phyloP scores from a whole-genome alignment of 2,888 invertebrate species.

The Sarcophaga rosellei region DNA sequence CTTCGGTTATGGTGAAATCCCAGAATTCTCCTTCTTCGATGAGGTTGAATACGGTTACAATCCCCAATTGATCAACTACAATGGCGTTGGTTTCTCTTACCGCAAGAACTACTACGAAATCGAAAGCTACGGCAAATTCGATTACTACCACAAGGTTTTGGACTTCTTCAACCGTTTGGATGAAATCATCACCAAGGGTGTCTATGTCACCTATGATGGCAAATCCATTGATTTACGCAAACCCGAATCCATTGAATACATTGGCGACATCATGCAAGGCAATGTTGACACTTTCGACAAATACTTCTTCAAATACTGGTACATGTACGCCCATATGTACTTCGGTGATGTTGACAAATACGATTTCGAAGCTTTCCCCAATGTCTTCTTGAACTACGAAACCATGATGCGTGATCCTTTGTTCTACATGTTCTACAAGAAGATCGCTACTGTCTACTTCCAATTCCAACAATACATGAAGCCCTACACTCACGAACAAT shows the following conservation, averaged over 20 bases:
- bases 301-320: constrained; percentile 71
- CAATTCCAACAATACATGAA: constrained; percentile 84
- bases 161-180: constrained; percentile 79
- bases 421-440: constrained; percentile 86
- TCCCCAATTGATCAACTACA: constrained; percentile 85
- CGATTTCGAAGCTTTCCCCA: constrained; percentile 81
- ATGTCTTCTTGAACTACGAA: constrained; percentile 85
- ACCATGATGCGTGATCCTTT: constrained; percentile 87
- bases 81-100: constrained; percentile 85
- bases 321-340: constrained; percentile 64
- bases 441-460: constrained; percentile 83
- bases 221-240: constrained; percentile 72
- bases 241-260: constrained; percentile 82
- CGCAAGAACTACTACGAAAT: constrained; percentile 84
- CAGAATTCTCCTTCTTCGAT: constrained; percentile 82
- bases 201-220: constrained; percentile 74
- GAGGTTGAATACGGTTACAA: constrained; percentile 84
- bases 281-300: constrained; percentile 79
- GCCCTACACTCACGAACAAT: constrained; percentile 84
- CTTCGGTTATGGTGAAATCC: constrained; percentile 86
- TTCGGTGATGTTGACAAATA: constrained; percentile 70
- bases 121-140: constrained; percentile 77
- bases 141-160: constrained; percentile 2
- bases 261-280: constrained; percentile 83
- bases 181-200: constrained; percentile 82